These are phyloP conservation scores for Alectura lathami DNA, from an alignment of 2,113 vertebrate species.

Conservation along the genomic window DNA sequence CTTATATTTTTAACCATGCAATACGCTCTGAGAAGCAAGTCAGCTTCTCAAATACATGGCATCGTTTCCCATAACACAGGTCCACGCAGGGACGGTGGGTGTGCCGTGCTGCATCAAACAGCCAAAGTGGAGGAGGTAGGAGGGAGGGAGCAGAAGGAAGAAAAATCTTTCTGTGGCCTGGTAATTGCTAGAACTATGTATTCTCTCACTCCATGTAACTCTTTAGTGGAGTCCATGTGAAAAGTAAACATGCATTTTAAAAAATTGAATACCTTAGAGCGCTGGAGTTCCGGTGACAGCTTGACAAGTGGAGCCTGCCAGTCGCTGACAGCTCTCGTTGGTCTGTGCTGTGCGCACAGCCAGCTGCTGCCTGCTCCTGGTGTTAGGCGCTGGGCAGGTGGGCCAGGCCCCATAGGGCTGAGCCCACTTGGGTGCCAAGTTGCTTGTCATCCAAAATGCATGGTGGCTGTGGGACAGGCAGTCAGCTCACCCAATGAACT, in stretches of 20 bases:
- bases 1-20: not conserved
- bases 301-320: not conserved
- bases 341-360: not conserved
- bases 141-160: not conserved
- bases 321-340: not conserved
- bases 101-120: not conserved
- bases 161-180: not conserved
- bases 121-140: not conserved
- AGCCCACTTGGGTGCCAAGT: not conserved
- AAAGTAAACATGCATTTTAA: conserved; percentile 12
- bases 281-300: not conserved
- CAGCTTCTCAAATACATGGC: not conserved
- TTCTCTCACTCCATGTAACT: not conserved
- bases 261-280: not conserved
- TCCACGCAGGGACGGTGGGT: not conserved
- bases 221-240: not conserved
- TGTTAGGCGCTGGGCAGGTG: not conserved
- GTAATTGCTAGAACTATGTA: not conserved
- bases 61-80: not conserved
- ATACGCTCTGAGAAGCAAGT: not conserved
- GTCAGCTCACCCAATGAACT: not conserved
- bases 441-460: not conserved
- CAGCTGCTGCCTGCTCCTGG: not conserved
- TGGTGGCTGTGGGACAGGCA: not conserved
- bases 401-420: not conserved